A percentile compares a stretch with the other conserved stretches of the same genome.
These are phyloP conservation scores for Todiramphus saurophagus DNA, from an alignment of 2,113 vertebrate genomes.

Conservation along the genomic window DNA sequence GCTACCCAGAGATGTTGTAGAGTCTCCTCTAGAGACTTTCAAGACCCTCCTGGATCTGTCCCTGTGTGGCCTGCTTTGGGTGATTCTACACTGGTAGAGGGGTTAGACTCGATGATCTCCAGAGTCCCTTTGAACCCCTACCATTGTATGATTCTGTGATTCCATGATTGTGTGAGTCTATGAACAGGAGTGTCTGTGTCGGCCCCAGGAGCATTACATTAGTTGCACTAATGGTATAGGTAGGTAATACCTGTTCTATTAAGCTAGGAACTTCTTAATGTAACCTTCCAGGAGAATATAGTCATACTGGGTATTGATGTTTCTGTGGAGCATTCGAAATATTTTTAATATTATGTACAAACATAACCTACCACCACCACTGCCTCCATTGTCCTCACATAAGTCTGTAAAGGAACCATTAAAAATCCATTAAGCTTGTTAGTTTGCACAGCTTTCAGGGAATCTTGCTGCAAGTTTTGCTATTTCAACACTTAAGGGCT, in stretches of 20 bases:
- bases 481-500: constrained; percentile 26
- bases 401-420: constrained; percentile 56
- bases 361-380: constrained; percentile 12
- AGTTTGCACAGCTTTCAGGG: constrained; percentile 55
- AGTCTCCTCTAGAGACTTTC: too few relatives aligned
- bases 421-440: constrained; percentile 69
- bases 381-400: constrained; percentile 4
- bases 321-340: constrained; percentile 23
- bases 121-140: too few relatives aligned
- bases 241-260: background rate
- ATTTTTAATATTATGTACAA: constrained; percentile 57
- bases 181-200: background rate
- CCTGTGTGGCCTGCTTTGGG: too few relatives aligned
- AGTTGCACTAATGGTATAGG: background rate
- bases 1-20: too few relatives aligned
- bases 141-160: too few relatives aligned
- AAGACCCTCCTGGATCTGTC: too few relatives aligned
- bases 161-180: too few relatives aligned
- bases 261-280: constrained; percentile 7
- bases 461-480: constrained; percentile 37
- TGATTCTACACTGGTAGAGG: too few relatives aligned
- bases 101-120: too few relatives aligned
- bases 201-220: background rate
- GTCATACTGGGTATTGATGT: background rate
- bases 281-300: constrained; percentile 26